phyloP scores from a whole-genome alignment of 2,113 vertebrate species.

The Neotoma lepida region DNA sequence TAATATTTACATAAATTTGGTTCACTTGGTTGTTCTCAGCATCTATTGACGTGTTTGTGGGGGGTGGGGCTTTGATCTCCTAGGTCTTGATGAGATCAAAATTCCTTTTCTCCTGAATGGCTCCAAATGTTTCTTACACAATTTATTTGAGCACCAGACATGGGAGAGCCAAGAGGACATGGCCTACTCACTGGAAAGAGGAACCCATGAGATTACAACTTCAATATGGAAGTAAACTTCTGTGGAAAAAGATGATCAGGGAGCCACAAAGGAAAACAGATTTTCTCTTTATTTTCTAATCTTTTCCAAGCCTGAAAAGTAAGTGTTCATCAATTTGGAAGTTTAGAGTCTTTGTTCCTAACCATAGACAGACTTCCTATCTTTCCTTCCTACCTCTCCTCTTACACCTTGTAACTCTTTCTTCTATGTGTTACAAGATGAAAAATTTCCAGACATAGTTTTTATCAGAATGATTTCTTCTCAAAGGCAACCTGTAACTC shows the following conservation, averaged over 20 bases:
- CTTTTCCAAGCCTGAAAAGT: constrained; percentile 19
- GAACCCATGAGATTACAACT: not conserved
- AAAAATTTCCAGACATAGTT: not conserved
- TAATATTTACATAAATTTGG: constrained; percentile 46
- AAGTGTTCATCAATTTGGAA: not conserved
- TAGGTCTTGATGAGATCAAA: constrained; percentile 62
- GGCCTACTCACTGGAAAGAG: not conserved
- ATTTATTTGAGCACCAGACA: constrained; percentile 6
- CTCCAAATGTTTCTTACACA: constrained; percentile 55
- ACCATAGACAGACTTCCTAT: not conserved
- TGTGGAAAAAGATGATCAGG: not conserved
- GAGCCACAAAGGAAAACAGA: not conserved
- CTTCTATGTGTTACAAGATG: not conserved
- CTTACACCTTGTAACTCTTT: not conserved
- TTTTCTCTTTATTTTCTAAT: constrained; percentile 28
- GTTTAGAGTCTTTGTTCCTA: not conserved
- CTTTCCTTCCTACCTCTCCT: not conserved
- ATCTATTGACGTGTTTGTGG: constrained; percentile 28
- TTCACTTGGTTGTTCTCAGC: constrained; percentile 37
- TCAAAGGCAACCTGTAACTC: not conserved
- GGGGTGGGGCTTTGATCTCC: constrained; percentile 13
- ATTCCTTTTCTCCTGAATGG: constrained; percentile 51
- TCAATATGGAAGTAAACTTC: constrained; percentile 10
- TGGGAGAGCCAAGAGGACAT: not conserved
- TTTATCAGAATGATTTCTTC: not conserved